These are phyloP conservation scores for Lycocorax pyrrhopterus DNA, from an alignment of 2,113 vertebrate genomes.

Conservation along the genomic window DNA sequence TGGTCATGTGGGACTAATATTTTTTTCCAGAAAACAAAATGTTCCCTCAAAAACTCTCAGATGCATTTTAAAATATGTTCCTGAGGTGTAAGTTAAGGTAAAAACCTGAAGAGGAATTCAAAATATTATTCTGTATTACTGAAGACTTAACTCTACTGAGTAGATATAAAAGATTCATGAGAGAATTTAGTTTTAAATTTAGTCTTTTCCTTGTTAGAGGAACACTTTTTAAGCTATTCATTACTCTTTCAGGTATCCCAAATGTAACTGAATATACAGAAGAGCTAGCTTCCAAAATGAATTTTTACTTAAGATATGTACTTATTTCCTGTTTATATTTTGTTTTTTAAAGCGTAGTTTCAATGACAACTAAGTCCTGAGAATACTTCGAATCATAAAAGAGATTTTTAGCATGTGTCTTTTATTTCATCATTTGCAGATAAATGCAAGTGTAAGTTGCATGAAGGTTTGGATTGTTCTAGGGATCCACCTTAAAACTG, in stretches of 20 bases:
- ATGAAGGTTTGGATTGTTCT: background rate
- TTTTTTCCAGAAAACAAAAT: background rate
- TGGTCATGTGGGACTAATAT: background rate
- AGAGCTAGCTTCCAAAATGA: background rate
- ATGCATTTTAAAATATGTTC: background rate
- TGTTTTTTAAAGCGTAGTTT: background rate
- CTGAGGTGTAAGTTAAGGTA: background rate
- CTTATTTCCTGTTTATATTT: background rate
- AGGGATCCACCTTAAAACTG: background rate
- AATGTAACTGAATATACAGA: background rate
- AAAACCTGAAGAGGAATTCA: background rate
- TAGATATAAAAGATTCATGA: background rate
- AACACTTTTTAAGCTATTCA: background rate
- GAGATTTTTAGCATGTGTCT: background rate
- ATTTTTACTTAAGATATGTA: background rate
- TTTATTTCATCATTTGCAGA: background rate
- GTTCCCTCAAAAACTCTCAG: background rate
- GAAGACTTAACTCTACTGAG: background rate
- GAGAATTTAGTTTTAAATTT: background rate
- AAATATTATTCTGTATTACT: background rate
- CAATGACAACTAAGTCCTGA: background rate
- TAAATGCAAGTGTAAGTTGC: background rate
- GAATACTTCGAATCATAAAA: background rate
- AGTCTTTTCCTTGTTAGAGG: background rate
- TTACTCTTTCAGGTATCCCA: background rate